Base-by-base conservation (phyloP, 92 coral and sea anemone species). In the Zoanthus gigantus region DNA sequence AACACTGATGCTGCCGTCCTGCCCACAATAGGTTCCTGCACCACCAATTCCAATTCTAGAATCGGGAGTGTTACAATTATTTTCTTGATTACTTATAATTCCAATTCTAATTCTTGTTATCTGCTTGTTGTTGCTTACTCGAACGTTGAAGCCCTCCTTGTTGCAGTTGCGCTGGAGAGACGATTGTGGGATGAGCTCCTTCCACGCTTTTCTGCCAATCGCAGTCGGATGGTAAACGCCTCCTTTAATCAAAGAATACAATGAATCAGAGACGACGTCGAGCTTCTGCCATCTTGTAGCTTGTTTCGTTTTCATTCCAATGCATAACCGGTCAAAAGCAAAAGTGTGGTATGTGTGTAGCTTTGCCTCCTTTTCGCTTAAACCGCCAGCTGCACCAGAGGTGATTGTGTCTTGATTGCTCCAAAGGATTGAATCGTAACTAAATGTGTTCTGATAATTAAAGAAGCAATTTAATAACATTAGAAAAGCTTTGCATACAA, bases 101-200 rank as follows among this genome's bases (percentile, higher is more conserved):
- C 92, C 92, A 12, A 89, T 89, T 37, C 92, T 68, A 14, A 88
- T 69, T 73, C 80, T 80, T 18, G 83, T 50, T 29, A 10, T 52
- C n/a, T 4, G 65, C 0, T 8, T 10, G 31, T 74, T 65, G 42
- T 68, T 56, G 16, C 18, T 9, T 16, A 16, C 14, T 2, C 32
- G 13, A 5, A 72, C 89, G 75, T 89, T 89, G 68, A 89, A 89
- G 31, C 92, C 92, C 46, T 85, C 89, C 29, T 48, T 56, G 69
- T 78, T 84, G 63, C 92, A 89, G 76, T 83, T 58, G 12, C 61
- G 86, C 58, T 89, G 92, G 3, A 89, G 89, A 14, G 92, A 89
- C 7, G 92, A 89, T 4, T 82, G 82, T 5, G 32, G 30, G n/a
- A 89, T 77, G 54, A 84, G 81, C 3, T 4, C 29, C 48, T 89